Conservation (phyloP, 2,888 invertebrate genomes). For the Drosophila neonasuta region DNA sequence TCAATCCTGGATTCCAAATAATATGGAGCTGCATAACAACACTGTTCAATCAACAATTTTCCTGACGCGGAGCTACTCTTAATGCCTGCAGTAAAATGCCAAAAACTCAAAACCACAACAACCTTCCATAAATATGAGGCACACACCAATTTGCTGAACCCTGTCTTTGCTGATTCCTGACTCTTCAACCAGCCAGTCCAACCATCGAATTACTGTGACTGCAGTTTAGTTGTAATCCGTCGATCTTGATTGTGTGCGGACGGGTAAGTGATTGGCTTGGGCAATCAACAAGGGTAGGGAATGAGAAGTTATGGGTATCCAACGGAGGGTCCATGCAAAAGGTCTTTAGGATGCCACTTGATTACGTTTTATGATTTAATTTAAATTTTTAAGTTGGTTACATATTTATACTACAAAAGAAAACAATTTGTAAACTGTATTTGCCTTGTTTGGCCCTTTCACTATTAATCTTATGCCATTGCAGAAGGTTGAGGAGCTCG, state of each 20-base stretch:
- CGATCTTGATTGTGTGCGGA: slow-evolving; percentile 56
- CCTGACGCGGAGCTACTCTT: slow-evolving; percentile 1
- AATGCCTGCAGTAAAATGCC: background rate
- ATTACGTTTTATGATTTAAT: slow-evolving; percentile 5
- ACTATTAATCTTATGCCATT: slow-evolving; percentile 62
- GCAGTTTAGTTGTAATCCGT: slow-evolving; percentile 66
- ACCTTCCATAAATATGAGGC: slow-evolving; percentile 10
- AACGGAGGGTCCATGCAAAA: background rate
- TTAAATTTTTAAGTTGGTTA: background rate
- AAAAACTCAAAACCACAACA: background rate
- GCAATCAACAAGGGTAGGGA: slow-evolving; percentile 22
- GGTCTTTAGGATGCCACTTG: slow-evolving; percentile 9
- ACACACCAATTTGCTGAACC: slow-evolving; percentile 8
- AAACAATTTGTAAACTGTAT: slow-evolving; percentile 1
- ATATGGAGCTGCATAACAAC: too few relatives aligned
- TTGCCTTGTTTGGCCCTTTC: slow-evolving; percentile 14
- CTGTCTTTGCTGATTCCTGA: slow-evolving; percentile 14
- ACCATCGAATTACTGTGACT: slow-evolving; percentile 26
- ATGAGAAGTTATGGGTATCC: slow-evolving; percentile 2
- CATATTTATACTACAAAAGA: background rate
- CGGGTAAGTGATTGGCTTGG: slow-evolving; percentile 62
- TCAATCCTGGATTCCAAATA: too few relatives aligned
- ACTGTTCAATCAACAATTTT: background rate
- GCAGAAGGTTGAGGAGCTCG: slow-evolving; percentile 80
- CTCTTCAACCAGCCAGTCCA: slow-evolving; percentile 20